Evolutionary conservation across 2,113 vertebrate genomes (phyloP), one percentile per base, ranked within the genome.

Genomic region (Parotia lawesii): DNA sequence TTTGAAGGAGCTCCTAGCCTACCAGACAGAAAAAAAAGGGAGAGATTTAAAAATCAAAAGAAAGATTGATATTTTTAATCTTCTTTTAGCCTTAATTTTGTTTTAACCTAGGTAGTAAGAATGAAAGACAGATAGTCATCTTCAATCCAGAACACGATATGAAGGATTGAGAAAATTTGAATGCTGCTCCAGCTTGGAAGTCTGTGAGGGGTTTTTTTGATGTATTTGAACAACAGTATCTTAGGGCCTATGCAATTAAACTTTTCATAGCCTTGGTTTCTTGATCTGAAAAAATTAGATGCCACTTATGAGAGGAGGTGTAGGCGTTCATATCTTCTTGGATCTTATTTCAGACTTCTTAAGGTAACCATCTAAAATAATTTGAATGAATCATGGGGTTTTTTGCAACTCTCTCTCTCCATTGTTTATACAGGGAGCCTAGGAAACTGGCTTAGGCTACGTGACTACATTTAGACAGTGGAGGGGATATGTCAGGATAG

Each of bases 341-440:
- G 67, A 85, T 96, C 78, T 95, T 79, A 74, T 85, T 96, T 94
- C 75, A 91, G 51, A 64, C 47, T 91, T 87, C 71, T 64, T 85
- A 93, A 94, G 78, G 89, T 87, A 95, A 91, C 66, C 54, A 42
- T 79, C 81, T 94, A 87, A 91, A 96, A 87, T 92, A 87, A 89
- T 94, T 70, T 40, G 67, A 91, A 89, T 94, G 85, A 93, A 93
- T 96, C 57, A 80, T 76, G 64, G 47, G 17, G 1, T 17, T 71
- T 74, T 84, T 79, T 91, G 71, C 75, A 88, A 54, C 31, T 64
- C 1, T 74, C 65, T 85, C 9, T 79, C 54, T 87, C 66, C 19
- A 28, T 73, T 95, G 71, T 94, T 93, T 91, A 54, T 56, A 88
- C 24, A 85, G 37, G 62, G 35, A 93, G 71, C 45, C 82, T 90